phyloP scores from a whole-genome alignment of 2,888 invertebrate species.

The Drosophila quinaria region DNA sequence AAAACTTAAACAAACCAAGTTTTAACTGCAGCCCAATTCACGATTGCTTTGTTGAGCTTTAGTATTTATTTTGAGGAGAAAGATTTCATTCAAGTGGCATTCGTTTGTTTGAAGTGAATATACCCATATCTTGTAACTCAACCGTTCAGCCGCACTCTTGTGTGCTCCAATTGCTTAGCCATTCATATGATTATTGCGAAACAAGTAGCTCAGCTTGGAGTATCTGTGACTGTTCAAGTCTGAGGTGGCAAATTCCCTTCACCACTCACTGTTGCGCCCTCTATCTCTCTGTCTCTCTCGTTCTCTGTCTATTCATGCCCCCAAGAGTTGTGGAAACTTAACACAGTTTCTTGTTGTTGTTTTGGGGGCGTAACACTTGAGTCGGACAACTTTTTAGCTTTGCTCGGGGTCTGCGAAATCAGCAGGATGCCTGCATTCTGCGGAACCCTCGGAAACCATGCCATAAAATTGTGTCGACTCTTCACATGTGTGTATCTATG shows the following conservation, averaged over 20 bases:
- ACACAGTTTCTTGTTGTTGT: slow-evolving; percentile 58
- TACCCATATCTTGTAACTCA: slow-evolving; percentile 24
- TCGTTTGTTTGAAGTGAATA: slow-evolving; percentile 28
- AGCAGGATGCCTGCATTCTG: slow-evolving; percentile 59
- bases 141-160: slow-evolving; percentile 28
- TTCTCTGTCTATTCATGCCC: slow-evolving; percentile 7
- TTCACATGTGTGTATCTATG: slow-evolving; percentile 15
- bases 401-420: slow-evolving; percentile 51
- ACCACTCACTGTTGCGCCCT: not conserved
- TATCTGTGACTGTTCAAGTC: slow-evolving; percentile 26
- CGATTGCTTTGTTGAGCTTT: slow-evolving; percentile 1
- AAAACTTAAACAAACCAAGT: slow-evolving; percentile 16
- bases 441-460: slow-evolving; percentile 61
- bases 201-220: slow-evolving; percentile 41
- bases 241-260: slow-evolving; percentile 6
- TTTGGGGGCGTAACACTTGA: slow-evolving; percentile 55
- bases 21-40: slow-evolving; percentile 14
- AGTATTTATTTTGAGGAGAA: not conserved
- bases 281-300: not conserved
- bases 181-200: slow-evolving; percentile 61
- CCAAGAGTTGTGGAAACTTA: slow-evolving; percentile 60
- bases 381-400: slow-evolving; percentile 70
- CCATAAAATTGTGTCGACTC: slow-evolving; percentile 71
- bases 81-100: slow-evolving; percentile 25
- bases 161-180: slow-evolving; percentile 55